Conservation (phyloP, 2,888 invertebrate genomes). For the Agriotes lineatus region DNA sequence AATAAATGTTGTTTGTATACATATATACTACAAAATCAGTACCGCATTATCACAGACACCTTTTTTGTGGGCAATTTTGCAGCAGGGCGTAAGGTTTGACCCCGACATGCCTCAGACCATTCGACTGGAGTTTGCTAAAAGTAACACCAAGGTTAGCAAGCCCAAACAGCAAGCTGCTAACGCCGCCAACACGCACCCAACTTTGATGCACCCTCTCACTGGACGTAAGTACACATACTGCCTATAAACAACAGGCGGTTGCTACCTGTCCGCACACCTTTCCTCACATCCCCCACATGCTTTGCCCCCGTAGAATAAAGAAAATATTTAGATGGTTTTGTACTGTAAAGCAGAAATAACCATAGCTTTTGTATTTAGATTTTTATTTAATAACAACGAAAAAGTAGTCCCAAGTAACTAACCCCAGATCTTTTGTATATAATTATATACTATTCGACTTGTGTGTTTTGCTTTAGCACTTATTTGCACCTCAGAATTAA, state of each 20-base stretch:
- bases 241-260: conserved; percentile 41
- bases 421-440: conserved; percentile 26
- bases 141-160: conserved; percentile 99
- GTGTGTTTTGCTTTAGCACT: conserved; percentile 38
- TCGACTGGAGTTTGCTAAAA: conserved; percentile 99
- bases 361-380: conserved; percentile 21
- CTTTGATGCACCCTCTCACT: conserved; percentile 99
- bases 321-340: not conserved
- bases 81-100: conserved; percentile 99
- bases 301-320: conserved; percentile 30
- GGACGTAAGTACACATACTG: conserved; percentile 92
- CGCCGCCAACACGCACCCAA: conserved; percentile 96
- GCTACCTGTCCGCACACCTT: conserved; percentile 46
- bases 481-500: conserved; percentile 33
- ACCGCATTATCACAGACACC: conserved; percentile 58
- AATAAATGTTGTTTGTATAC: conserved; percentile 15
- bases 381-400: not conserved
- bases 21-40: conserved; percentile 35
- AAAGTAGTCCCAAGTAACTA: conserved; percentile 19
- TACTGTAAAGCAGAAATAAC: conserved; percentile 4
- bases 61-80: conserved; percentile 72
- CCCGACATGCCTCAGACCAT: conserved; percentile 99
- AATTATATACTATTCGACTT: conserved; percentile 25
- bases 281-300: conserved; percentile 49
- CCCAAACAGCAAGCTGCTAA: conserved; percentile 97